Percentiles rank a stretch among this genome's conserved stretches.
phyloP scores from a whole-genome alignment of 2,797 vertebrate species.

The Phylloscopus collybita region DNA sequence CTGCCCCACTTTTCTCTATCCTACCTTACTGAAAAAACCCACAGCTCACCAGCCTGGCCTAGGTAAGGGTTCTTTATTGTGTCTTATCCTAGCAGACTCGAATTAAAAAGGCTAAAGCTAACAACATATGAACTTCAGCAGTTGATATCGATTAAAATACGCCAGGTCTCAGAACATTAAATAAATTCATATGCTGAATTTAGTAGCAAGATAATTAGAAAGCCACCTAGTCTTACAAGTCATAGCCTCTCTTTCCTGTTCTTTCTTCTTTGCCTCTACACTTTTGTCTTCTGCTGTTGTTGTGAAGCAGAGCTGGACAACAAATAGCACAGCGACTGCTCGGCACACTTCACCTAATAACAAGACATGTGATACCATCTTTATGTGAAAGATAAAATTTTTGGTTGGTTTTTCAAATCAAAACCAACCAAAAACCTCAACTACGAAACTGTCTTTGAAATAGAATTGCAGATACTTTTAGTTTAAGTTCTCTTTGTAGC shows the following conservation, averaged over 20 bases:
- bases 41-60: background rate
- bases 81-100: background rate
- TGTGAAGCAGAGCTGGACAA: background rate
- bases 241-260: background rate
- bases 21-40: background rate
- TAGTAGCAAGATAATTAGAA: background rate
- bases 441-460: background rate
- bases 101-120: background rate
- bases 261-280: background rate
- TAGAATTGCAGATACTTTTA: background rate
- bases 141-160: background rate
- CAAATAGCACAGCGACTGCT: rapidly evolving
- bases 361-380: background rate
- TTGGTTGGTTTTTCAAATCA: background rate
- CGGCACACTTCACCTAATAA: background rate
- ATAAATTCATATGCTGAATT: background rate
- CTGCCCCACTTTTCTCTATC: background rate
- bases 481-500: background rate
- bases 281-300: background rate
- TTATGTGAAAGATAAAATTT: background rate
- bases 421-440: background rate
- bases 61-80: background rate
- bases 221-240: background rate
- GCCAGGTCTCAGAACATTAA: background rate
- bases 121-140: background rate